Percentiles rank a stretch among this genome's conserved stretches.
phyloP scores from a whole-genome alignment of 2,888 invertebrate genomes.

The Platerodrilus igneus region DNA sequence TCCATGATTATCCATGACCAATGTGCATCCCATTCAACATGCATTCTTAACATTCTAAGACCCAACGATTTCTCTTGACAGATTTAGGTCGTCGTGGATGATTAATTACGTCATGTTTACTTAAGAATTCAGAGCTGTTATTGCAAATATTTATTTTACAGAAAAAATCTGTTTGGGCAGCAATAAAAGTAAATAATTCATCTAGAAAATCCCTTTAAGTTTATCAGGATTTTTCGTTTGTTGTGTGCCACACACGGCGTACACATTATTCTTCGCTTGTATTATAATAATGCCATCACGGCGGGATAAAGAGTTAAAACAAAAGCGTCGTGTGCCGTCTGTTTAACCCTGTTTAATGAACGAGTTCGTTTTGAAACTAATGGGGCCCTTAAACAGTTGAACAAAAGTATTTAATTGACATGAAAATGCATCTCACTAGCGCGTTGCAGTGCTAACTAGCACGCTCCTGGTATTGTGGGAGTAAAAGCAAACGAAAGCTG shows the following conservation, averaged over 20 bases:
- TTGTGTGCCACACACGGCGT: too few species aligned
- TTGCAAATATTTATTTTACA: constrained; percentile 6
- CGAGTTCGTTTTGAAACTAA: too few species aligned
- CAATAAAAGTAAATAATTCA: too few species aligned
- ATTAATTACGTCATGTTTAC: constrained; percentile 3
- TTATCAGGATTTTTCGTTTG: too few species aligned
- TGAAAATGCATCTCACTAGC: constrained; percentile 27
- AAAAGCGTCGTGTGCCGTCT: too few species aligned
- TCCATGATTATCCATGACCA: constrained; percentile 25
- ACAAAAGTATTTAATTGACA: constrained; percentile 31
- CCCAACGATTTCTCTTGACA: constrained; percentile 1
- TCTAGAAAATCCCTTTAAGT: constrained; percentile 13
- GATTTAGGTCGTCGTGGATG: constrained; percentile 5
- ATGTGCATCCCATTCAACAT: constrained; percentile 17
- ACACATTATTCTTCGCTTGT: too few species aligned
- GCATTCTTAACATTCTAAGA: constrained; percentile 3
- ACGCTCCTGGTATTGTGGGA: constrained; percentile 30
- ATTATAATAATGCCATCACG: too few species aligned
- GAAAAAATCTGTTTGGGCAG: too few species aligned
- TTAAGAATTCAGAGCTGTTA: constrained; percentile 2
- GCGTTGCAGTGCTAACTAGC: constrained; percentile 31
- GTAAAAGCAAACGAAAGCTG: constrained; percentile 23
- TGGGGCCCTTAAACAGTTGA: too few species aligned
- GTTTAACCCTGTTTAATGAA: too few species aligned
- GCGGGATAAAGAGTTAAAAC: too few species aligned